Evolutionary conservation across 2,888 invertebrate species (phyloP), one percentile per base, ranked within the genome.

Genomic region (Omphaloscelis lunosa): DNA sequence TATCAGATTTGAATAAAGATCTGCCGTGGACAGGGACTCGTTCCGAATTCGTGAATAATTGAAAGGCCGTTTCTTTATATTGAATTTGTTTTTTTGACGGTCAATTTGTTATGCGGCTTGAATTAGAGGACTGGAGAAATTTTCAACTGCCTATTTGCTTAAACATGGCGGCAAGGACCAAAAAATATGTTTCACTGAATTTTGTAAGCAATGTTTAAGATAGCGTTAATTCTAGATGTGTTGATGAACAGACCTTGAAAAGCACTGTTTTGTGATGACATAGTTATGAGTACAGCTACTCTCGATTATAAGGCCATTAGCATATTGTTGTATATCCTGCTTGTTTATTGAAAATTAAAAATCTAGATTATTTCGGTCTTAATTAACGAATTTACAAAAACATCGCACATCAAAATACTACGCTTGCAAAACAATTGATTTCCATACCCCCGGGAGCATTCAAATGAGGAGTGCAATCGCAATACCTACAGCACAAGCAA

Each of bases 1-100:
- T 94, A 93, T 93, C 92, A 92, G 94, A 94, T 95, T 95, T 95
- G 93, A 95, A 95, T 95, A 94, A 94, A 91, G 92, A 92, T 93
- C 90, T 90, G 87, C 83, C 79, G 62, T 84, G 86, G 88, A 88
- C 84, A 87, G 83, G 83, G 87, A 83, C 80, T 85, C 79, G 80
- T 78, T 86, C 67, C 74, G 85, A 85, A 88, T 88, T 89, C 86
- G 80, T 88, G 88, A 89, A 88, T 88, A 88, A 88, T 90, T 84
- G 87, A 87, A 88, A 88, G 73, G 84, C 85, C 78, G 80, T 82
- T 88, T 84, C 84, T 83, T 84, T 80, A 81, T 84, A 87, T 87
- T 88, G 87, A 85, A 88, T 88, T 88, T 87, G 88, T 85, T 85
- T 88, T 88, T 78, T 79, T 69, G 80, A 85, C 75, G 88, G 89